Conservation (phyloP, 2,888 invertebrate species). For the Digitonthophagus gazella region DNA sequence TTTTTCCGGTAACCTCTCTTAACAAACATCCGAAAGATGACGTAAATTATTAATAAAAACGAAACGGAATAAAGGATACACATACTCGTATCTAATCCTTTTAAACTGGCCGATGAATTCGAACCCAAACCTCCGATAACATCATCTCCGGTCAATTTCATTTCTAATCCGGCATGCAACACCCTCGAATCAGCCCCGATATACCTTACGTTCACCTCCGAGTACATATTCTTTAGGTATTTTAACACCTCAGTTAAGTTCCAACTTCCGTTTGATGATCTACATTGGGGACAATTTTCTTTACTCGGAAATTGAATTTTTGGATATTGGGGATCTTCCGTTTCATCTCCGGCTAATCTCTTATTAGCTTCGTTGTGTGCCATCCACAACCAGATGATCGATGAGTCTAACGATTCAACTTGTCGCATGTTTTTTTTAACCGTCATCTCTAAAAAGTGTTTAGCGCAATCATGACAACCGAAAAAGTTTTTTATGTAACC, state of each 20-base stretch:
- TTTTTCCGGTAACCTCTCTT: slow-evolving; percentile 73
- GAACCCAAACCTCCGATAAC: background rate
- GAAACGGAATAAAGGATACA: slow-evolving; percentile 58
- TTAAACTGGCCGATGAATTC: slow-evolving; percentile 28
- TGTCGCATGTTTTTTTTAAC: slow-evolving; percentile 65
- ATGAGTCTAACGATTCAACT: slow-evolving; percentile 69
- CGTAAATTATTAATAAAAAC: slow-evolving; percentile 68
- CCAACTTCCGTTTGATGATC: slow-evolving; percentile 58
- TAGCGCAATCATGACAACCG: slow-evolving; percentile 86
- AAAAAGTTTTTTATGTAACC: slow-evolving; percentile 91
- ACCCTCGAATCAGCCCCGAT: slow-evolving; percentile 48
- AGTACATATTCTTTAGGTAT: slow-evolving; percentile 62
- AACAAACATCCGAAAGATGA: slow-evolving; percentile 63
- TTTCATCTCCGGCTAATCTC: slow-evolving; percentile 77
- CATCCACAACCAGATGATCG: slow-evolving; percentile 90
- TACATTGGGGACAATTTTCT: slow-evolving; percentile 68
- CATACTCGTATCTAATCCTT: slow-evolving; percentile 48
- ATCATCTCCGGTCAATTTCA: background rate
- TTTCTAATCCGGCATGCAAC: slow-evolving; percentile 41
- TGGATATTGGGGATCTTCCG: slow-evolving; percentile 87
- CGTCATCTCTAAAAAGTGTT: slow-evolving; percentile 89
- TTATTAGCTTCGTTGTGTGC: slow-evolving; percentile 93
- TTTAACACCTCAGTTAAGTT: slow-evolving; percentile 61
- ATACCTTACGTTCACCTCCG: slow-evolving; percentile 52
- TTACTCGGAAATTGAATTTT: slow-evolving; percentile 83